A percentile compares a stretch with the other conserved stretches of the same genome.
phyloP scores from a whole-genome alignment of 2,888 invertebrate genomes.

The Metallyticus violacea region DNA sequence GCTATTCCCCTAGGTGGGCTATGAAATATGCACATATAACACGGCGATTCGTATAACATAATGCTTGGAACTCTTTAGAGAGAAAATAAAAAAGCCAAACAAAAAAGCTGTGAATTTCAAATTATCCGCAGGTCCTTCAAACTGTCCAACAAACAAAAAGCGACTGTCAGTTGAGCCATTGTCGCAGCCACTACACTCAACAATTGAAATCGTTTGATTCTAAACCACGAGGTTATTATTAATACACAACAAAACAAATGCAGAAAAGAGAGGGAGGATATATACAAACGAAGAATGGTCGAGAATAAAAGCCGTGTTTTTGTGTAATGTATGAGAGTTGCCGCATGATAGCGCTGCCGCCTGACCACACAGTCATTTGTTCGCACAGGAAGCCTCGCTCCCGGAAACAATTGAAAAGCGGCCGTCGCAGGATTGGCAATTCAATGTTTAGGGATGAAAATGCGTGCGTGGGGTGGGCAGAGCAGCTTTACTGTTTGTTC shows the following conservation, averaged over 20 bases:
- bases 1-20: background rate
- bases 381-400: background rate
- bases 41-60: background rate
- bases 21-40: background rate
- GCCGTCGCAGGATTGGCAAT: conserved; percentile 19
- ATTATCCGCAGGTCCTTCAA: background rate
- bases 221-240: conserved; percentile 13
- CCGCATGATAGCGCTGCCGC: conserved; percentile 15
- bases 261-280: background rate
- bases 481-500: background rate
- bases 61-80: background rate
- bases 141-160: background rate
- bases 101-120: background rate
- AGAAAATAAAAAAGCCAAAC: background rate
- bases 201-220: conserved; percentile 10
- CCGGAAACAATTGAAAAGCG: conserved; percentile 23
- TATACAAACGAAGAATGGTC: conserved; percentile 8
- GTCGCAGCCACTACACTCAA: background rate
- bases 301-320: conserved; percentile 18
- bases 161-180: conserved; percentile 2
- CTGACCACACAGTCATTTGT: conserved; percentile 9
- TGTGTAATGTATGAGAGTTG: conserved; percentile 18
- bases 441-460: conserved; percentile 1
- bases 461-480: background rate
- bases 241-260: conserved; percentile 14